Percentiles rank a stretch among this genome's conserved stretches.
These are phyloP conservation scores for Aphidius colemani DNA, from an alignment of 2,888 invertebrate species.

Conservation along the genomic window DNA sequence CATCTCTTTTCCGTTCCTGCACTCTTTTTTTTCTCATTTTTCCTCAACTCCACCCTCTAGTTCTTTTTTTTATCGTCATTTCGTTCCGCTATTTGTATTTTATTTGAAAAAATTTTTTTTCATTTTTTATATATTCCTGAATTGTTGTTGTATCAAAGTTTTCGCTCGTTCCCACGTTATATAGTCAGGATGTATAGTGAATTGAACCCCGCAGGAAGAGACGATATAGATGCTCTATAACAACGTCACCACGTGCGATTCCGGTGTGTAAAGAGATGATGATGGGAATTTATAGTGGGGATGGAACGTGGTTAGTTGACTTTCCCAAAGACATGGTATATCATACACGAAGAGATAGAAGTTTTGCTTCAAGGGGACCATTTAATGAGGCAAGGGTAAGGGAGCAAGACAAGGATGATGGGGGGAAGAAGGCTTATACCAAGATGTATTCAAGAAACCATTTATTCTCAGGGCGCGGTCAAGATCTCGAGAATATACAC, in stretches of 20 bases:
- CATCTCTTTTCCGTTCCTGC: slow-evolving; percentile 15
- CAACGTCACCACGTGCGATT: slow-evolving; percentile 30
- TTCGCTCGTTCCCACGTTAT: neutral
- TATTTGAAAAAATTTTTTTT: too few relatives aligned
- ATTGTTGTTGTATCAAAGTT: too few relatives aligned
- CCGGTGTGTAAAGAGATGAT: slow-evolving; percentile 8
- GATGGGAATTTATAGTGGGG: slow-evolving; percentile 46
- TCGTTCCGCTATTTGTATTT: too few relatives aligned
- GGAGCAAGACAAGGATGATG: too few relatives aligned
- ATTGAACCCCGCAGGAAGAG: slow-evolving; percentile 25
- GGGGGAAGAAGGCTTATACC: too few relatives aligned
- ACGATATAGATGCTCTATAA: slow-evolving; percentile 40
- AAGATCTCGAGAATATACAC: slow-evolving; percentile 49
- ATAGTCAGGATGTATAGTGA: slow-evolving; percentile 13
- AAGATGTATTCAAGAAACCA: slow-evolving; percentile 28
- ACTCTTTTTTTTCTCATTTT: slow-evolving; percentile 17
- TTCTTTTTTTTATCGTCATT: too few relatives aligned
- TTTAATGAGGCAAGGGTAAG: too few relatives aligned
- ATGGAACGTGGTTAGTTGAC: slow-evolving; percentile 60
- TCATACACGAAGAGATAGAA: too few relatives aligned
- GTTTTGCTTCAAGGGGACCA: too few relatives aligned
- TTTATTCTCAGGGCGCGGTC: slow-evolving; percentile 57
- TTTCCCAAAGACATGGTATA: slow-evolving; percentile 48
- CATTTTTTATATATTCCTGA: too few relatives aligned
- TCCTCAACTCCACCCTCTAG: neutral